Base-by-base conservation (phyloP, 2,113 vertebrate genomes). In the Columba livia region DNA sequence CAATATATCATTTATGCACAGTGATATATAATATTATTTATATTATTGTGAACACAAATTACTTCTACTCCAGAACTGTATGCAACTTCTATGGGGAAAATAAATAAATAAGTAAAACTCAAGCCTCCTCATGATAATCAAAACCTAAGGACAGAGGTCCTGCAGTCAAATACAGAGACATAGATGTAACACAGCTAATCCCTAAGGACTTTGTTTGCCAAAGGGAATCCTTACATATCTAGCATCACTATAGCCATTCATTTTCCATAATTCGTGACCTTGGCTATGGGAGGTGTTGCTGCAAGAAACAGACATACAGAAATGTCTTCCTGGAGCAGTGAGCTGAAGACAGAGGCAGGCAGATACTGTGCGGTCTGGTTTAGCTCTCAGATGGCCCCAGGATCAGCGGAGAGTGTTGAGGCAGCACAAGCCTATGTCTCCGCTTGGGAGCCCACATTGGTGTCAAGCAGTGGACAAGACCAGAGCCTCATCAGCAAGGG, bases 181-280 rank as follows among this genome's bases (percentile, higher is more conserved):
- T 0, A 15, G 26, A 15, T 36, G 11, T 36, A 66, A 57, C 70
- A 38, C 18, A 34, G 9, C 23, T 40, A 40, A 12, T 15, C 20
- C 71, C 50, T 18, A 31, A 79, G 32, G 72, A 60, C 28, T 65
- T 26, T 16, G 6, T 20, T 65, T 28, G 31, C 67, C 36, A 48
- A 47, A 70, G 19, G 50, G n/a, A 54, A 66, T 83, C 26, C 23
- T 77, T 34, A 3, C 3, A 21, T 11, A 44, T n/a, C 31, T 5
- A 32, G 2, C 12, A 60, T 72, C 5, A 15, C 42, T 79, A 0
- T 1, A n/a, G 7, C 10, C 24, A 9, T 53, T 61, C 8, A 5
- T 65, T 44, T 81, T 19, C 31, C 48, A 31, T 58, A 0, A 0
- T 58, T 70, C 44, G 53, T 64, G 42, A 9, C 34, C 61, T 74